phyloP scores from a whole-genome alignment of 2,888 invertebrate species.

The Amiota communis region DNA sequence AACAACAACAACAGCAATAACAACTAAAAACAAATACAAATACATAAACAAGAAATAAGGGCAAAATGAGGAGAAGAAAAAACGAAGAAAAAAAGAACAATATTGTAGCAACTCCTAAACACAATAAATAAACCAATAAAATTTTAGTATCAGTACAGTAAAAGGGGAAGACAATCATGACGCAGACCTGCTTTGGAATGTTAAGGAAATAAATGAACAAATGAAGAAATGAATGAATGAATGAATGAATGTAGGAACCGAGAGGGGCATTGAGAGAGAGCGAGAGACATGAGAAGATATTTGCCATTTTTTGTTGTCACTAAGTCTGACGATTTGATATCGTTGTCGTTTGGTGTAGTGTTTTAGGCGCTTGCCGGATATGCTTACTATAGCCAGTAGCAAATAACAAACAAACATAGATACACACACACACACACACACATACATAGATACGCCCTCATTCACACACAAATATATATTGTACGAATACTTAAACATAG shows the following conservation, averaged over 20 bases:
- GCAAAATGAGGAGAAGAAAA: constrained; percentile 23
- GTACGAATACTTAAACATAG: background rate
- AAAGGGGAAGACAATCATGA: constrained; percentile 34
- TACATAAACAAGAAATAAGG: constrained; percentile 19
- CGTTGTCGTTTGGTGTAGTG: background rate
- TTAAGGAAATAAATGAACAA: too few species aligned
- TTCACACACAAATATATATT: background rate
- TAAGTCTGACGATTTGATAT: background rate
- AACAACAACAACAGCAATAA: constrained; percentile 23
- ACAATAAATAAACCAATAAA: constrained; percentile 60
- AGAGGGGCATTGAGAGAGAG: too few species aligned
- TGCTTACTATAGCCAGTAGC: constrained; percentile 8
- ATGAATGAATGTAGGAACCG: too few species aligned
- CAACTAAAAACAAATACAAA: constrained; percentile 32
- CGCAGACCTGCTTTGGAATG: too few species aligned
- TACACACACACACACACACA: constrained; percentile 8
- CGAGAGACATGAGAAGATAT: too few species aligned
- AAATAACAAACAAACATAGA: constrained; percentile 34
- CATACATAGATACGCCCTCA: constrained; percentile 14
- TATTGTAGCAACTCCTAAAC: constrained; percentile 45
- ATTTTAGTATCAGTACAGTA: constrained; percentile 54
- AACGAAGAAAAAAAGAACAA: constrained; percentile 26
- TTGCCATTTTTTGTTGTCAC: constrained; percentile 3
- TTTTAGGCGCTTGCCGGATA: constrained; percentile 9
- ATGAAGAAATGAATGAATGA: too few species aligned